A percentile compares a stretch with the other conserved stretches of the same genome.
These are phyloP conservation scores for Monochamus alternatus DNA, from an alignment of 2,888 invertebrate genomes.

Conservation along the genomic window DNA sequence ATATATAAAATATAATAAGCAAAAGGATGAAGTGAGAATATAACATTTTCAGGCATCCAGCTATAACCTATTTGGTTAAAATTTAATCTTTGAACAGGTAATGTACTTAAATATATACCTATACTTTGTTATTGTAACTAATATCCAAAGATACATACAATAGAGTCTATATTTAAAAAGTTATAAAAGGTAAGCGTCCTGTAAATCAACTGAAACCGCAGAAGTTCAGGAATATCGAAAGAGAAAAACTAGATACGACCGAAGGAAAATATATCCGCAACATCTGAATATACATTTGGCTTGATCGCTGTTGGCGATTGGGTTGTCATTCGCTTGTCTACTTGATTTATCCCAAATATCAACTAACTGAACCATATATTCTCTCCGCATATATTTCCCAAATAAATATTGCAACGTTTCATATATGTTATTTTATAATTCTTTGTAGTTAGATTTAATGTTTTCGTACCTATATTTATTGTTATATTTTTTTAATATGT, in stretches of 20 bases:
- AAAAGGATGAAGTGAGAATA: no score
- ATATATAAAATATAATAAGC: no score
- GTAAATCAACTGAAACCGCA: not conserved
- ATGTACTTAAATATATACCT: no score
- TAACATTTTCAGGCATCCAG: no score
- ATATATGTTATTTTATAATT: constrained; percentile 1
- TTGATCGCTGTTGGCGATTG: constrained; percentile 26
- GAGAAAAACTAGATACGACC: not conserved
- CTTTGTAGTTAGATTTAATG: constrained; percentile 21
- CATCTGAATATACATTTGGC: constrained; percentile 38
- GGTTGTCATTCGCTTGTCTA: constrained; percentile 35
- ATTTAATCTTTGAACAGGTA: no score
- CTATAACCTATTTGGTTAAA: no score
- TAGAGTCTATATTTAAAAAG: no score
- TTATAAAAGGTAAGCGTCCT: no score
- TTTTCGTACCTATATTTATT: not conserved
- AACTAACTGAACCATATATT: constrained; percentile 19
- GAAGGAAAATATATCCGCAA: constrained; percentile 31
- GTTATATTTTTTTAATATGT: constrained; percentile 2
- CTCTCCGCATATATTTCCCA: constrained; percentile 5
- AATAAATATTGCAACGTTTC: constrained; percentile 1
- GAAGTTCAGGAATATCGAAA: not conserved
- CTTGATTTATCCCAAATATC: constrained; percentile 19
- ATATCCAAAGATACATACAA: no score
- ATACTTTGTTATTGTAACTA: no score